A percentile compares a stretch with the other conserved stretches of the same genome.
These are phyloP conservation scores for Pomatostomus ruficeps DNA, from an alignment of 2,113 vertebrate genomes.

Conservation along the genomic window DNA sequence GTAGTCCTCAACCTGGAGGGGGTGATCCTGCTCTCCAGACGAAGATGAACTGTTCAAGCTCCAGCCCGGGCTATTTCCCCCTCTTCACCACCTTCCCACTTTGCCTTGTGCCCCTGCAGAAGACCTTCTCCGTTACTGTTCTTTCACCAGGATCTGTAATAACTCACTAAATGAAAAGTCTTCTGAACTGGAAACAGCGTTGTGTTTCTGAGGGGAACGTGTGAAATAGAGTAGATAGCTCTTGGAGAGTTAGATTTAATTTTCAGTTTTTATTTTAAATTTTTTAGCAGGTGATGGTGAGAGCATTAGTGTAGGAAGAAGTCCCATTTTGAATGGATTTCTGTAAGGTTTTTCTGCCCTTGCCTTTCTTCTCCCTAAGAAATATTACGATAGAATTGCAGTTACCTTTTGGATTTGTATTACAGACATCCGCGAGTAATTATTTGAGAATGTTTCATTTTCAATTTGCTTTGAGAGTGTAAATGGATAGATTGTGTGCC, in stretches of 20 bases:
- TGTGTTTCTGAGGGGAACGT: not conserved
- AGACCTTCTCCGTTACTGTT: not conserved
- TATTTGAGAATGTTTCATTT: conserved; percentile 47
- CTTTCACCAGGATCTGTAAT: not conserved
- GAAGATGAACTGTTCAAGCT: conserved; percentile 66
- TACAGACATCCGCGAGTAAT: conserved; percentile 6
- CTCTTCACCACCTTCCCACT: not conserved
- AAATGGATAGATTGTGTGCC: conserved; percentile 24
- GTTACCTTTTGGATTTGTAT: conserved; percentile 17
- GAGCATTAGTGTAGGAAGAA: not conserved
- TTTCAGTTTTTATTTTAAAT: not conserved
- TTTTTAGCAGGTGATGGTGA: not conserved
- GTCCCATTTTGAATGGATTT: not conserved
- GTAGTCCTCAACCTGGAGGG: conserved; percentile 3
- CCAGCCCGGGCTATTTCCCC: not conserved
- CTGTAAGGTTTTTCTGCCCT: not conserved
- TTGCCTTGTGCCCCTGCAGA: not conserved
- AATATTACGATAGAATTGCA: not conserved
- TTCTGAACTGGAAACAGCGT: not conserved
- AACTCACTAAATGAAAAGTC: not conserved
- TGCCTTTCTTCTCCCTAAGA: not conserved
- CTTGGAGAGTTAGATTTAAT: not conserved
- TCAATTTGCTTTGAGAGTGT: conserved; percentile 31
- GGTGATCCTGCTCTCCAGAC: conserved; percentile 43
- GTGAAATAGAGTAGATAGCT: not conserved